These are phyloP conservation scores for Thelaira solivaga DNA, from an alignment of 2,888 invertebrate species.

Conservation along the genomic window DNA sequence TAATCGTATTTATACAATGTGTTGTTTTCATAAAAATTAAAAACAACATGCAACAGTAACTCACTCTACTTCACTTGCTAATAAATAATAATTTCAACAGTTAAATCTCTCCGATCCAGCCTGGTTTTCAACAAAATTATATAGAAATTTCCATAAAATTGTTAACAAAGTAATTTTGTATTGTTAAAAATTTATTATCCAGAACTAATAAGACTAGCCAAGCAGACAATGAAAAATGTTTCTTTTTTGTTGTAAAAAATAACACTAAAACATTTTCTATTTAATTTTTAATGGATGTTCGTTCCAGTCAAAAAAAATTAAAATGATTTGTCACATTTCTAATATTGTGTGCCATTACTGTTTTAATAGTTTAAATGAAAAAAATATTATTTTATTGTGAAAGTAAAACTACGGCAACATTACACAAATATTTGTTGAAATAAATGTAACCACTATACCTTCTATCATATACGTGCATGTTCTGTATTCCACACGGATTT, in stretches of 20 bases:
- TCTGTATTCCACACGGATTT: too few species aligned
- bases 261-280: constrained; percentile 30
- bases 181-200: constrained; percentile 49
- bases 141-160: neutral
- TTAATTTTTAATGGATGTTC: too few species aligned
- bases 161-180: constrained; percentile 36
- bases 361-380: too few species aligned
- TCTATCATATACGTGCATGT: too few species aligned
- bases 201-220: constrained; percentile 42
- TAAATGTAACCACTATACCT: too few species aligned
- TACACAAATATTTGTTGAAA: too few species aligned
- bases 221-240: constrained; percentile 32
- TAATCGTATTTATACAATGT: neutral
- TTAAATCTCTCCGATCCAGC: constrained; percentile 5
- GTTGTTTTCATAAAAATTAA: neutral
- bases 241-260: constrained; percentile 23
- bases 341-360: too few species aligned
- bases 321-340: too few species aligned
- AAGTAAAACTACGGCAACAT: too few species aligned
- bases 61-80: neutral
- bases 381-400: too few species aligned
- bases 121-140: neutral
- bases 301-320: too few species aligned
- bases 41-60: constrained; percentile 38
- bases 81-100: constrained; percentile 5